Base-by-base conservation (phyloP, 1,140 invertebrate species). In the Zaprionus vittiger region DNA sequence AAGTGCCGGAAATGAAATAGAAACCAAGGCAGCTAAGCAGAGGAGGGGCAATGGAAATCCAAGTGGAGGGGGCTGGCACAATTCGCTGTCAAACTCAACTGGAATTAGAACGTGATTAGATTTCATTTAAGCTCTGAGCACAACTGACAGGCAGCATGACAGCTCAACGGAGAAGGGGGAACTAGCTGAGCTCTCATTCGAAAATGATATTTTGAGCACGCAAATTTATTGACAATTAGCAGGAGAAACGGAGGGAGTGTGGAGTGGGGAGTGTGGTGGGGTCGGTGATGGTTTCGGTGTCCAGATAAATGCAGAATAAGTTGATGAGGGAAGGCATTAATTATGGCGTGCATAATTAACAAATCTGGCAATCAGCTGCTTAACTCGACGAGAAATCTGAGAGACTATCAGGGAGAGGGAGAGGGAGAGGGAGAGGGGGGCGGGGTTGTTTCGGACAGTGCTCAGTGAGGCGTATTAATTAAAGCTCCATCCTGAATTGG, bases 41-140 rank as follows among this genome's bases (percentile, higher is more conserved):
- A n/a, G 52, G 24, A 62, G n/a, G 41, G 41, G 31, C 26, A 28
- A 2, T 17, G 37, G 7, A 9, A 22, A 9, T 7, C 22, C 24
- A 22, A 54, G n/a, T 17, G 24, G n/a, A 1, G 20, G 20, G 52
- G 71, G 22, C 64, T 26, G 65, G 47, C 65, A 75, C 57, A 73
- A 87, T 61, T 87, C 71, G 74, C 83, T 76, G 85, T 87, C 81
- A 89, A 71, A 83, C 78, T 81, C 73, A 87, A 83, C 84, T 73
- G 81, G 89, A 83, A 87, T 87, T 87, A 87, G 83, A 84, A 87
- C 84, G 84, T 87, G 83, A 87, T 87, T 87, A 89, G 83, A 89
- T 87, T 87, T 89, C 81, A 89, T 87, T 87, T 87, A 89, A 78
- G 81, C 81, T 83, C 89, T 83, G 78, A 83, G 74, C 77, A 74